Base-by-base conservation (phyloP, 1,140 invertebrate genomes). In the Oncopeltus fasciatus region DNA sequence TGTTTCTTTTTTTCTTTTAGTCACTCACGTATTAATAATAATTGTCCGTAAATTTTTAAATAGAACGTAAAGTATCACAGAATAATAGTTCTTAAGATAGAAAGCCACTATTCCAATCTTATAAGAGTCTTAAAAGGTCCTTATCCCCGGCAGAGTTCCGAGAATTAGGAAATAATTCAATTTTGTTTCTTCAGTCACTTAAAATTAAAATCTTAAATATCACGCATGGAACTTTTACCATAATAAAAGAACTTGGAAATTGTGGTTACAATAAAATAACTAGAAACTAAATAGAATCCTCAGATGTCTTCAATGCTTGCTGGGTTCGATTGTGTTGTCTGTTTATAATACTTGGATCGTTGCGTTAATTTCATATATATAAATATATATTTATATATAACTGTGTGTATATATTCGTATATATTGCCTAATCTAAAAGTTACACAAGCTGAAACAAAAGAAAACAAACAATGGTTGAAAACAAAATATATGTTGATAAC, bases 261-360 rank as follows among this genome's bases (percentile, higher is more conserved):
- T 20, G 44, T 46, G 44, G 44, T 46, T 46, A 46, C 20, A 44
- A n/a, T n/a, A 26, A 44, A 44, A 60, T 26, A 60, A 56, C 33
- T 62, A 63, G 59, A 65, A 69, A 68, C 62, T 65, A 67, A 65
- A 65, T 61, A 60, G 61, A 59, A 85, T 87, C 85, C 85, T 86
- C 85, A 87, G 85, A 88, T 88, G 85, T 87, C 84, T 85, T 87
- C 85, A 87, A 87, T 87, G 85, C 85, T 84, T 85, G 85, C 85
- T 86, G 84, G 81, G 81, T 86, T 78, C 80, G 77, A 78, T 83
- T 85, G 81, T 83, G 76, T 80, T 64, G 31, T 75, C 73, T 75
- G 76, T 72, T 74, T 72, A 74, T 75, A 75, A 75, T 66, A 60
- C 64, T 70, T 64, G 44, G 67, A 67, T 69, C 67, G 67, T 69